Evolutionary conservation across 2,113 vertebrate species (phyloP), one percentile per base, ranked within the genome.

Genomic region (Hippopotamus amphibius): DNA sequence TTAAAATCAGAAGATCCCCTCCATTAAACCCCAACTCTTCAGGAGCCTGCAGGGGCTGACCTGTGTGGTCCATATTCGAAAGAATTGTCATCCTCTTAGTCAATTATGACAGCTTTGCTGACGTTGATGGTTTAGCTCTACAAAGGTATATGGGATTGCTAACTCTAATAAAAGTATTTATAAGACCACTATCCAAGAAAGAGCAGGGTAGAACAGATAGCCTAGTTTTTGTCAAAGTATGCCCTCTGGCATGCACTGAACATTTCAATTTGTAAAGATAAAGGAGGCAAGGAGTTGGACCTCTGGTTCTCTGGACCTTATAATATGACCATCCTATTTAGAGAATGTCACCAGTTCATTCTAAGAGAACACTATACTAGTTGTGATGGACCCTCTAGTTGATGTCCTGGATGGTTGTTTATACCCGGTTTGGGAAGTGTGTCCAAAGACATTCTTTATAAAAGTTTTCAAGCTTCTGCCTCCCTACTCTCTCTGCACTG

Each of bases 201-300:
- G 6, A 80, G 37, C n/a, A 83, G 50, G 71, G 2, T 26, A 57
- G 41, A 77, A 46, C 65, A 65, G 85, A 90, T 46, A 81, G 91
- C 46, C 37, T 81, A 30, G 7, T 69, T 95, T 94, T 83, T 84
- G 48, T 86, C 61, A 79, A 50, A 46, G 15, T 14, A 30, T 93
- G 22, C n/a, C 50, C 37, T 79, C n/a, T 26, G 41, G 10, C 17
- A 95, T 53, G 43, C 4, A 26, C 16, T 26, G 69, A 88, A 63
- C 7, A 43, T 80, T 93, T 94, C 72, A 82, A 91, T 61, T 74
- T 89, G 19, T 41, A 82, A 82, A 94, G 33, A 82, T 86, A 65
- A 94, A 81, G 80, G 87, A 19, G 15, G n/a, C 59, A 66, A 96
- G 57, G 65, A 61, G 86, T 50, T 93, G 55, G 37, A 57, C 28